A percentile compares a stretch with the other conserved stretches of the same genome.
phyloP scores from a whole-genome alignment of 2,797 vertebrate genomes.

The Lepilemur septentrionalis region DNA sequence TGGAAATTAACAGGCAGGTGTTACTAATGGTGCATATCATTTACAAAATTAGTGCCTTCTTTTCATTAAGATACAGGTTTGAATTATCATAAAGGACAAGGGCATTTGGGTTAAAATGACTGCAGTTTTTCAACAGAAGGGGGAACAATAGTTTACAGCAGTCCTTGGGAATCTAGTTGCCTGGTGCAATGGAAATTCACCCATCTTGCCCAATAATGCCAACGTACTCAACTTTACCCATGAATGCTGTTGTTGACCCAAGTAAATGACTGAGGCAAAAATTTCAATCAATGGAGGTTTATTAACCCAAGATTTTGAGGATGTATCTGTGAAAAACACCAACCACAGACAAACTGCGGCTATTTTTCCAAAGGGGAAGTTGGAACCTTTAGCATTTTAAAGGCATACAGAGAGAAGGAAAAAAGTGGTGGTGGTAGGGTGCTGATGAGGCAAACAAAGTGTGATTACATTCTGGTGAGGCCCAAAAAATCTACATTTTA shows the following conservation, averaged over 20 bases:
- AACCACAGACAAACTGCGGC: not conserved
- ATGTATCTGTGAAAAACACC: not conserved
- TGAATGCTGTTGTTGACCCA: not conserved
- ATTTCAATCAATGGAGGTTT: not conserved
- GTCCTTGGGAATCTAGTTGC: not conserved
- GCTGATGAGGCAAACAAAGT: not conserved
- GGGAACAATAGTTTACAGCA: not conserved
- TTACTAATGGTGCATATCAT: conserved; percentile 59
- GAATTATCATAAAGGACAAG: conserved; percentile 14
- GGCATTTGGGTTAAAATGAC: not conserved
- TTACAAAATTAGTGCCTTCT: conserved; percentile 57
- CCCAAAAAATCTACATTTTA: not conserved
- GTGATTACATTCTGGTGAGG: not conserved
- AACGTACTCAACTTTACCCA: not conserved
- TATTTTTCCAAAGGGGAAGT: no score
- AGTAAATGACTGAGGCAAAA: not conserved
- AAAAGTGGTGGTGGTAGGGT: not conserved
- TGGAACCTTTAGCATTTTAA: no score
- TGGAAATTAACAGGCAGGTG: conserved; percentile 45
- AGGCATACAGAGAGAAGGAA: not conserved
- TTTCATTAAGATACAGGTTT: conserved; percentile 58
- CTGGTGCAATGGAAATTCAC: not conserved
- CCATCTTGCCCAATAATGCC: not conserved
- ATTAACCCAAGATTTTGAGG: not conserved
- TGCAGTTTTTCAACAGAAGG: not conserved